Evolutionary conservation across 1,140 invertebrate genomes (phyloP).

Genomic region (Drosophila malerkotliana): DNA sequence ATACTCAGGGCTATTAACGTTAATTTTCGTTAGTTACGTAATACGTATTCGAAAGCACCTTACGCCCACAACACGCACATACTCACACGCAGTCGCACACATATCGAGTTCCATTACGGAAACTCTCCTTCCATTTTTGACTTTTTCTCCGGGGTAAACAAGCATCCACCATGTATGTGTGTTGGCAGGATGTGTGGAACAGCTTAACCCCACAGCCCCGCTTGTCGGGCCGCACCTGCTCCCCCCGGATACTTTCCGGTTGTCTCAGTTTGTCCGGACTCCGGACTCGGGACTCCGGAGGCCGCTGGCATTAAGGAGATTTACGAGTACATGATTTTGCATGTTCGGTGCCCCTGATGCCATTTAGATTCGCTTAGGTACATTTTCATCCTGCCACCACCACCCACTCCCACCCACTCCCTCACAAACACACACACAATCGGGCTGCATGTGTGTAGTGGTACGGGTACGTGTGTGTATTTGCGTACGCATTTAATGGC

Average conservation of each 20-base stretch:
- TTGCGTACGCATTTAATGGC: slow-evolving; percentile 80
- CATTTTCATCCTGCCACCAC: slow-evolving; percentile 76
- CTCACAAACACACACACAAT: slow-evolving; percentile 11
- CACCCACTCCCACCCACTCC: slow-evolving; percentile 15
- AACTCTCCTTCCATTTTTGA: slow-evolving; percentile 37
- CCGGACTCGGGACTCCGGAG: slow-evolving; percentile 29
- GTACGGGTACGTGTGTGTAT: slow-evolving; percentile 63
- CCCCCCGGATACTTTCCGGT: slow-evolving; percentile 30
- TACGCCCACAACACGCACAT: slow-evolving; percentile 46
- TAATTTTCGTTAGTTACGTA: slow-evolving; percentile 83
- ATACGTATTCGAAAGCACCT: slow-evolving; percentile 79
- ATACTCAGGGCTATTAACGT: slow-evolving; percentile 80
- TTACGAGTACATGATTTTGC: slow-evolving; percentile 83
- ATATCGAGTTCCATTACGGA: slow-evolving; percentile 70
- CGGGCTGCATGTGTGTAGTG: slow-evolving; percentile 2
- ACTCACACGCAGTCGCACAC: slow-evolving; percentile 9
- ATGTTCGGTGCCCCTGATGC: slow-evolving; percentile 79
- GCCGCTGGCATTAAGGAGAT: slow-evolving; percentile 78
- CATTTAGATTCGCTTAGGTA: slow-evolving; percentile 83
- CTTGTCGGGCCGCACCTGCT: slow-evolving; percentile 3
- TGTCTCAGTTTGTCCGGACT: slow-evolving; percentile 52
- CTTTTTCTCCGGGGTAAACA: slow-evolving; percentile 58
- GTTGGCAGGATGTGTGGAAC: slow-evolving; percentile 29
- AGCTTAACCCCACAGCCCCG: slow-evolving; percentile 32
- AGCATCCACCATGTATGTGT: slow-evolving; percentile 47